phyloP scores from a whole-genome alignment of 2,113 vertebrate genomes.

The Sminthopsis crassicaudata region DNA sequence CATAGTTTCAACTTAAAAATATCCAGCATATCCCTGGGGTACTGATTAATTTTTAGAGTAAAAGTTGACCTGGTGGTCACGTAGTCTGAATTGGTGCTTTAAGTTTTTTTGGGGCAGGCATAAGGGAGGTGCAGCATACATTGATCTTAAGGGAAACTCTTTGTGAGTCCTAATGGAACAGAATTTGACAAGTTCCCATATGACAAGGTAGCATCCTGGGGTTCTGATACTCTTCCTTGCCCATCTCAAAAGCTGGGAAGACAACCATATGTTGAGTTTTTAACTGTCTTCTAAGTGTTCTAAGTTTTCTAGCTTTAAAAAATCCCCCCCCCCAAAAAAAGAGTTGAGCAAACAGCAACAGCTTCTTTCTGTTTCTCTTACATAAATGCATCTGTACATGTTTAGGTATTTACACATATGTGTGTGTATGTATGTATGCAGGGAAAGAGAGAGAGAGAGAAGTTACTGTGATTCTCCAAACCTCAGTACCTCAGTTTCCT shows the following conservation, averaged over 20 bases:
- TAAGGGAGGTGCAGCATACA: neutral
- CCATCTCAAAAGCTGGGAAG: constrained; percentile 5
- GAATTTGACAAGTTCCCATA: neutral
- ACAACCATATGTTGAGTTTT: neutral
- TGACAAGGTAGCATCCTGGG: neutral
- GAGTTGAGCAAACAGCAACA: neutral
- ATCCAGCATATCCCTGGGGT: neutral
- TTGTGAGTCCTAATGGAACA: neutral
- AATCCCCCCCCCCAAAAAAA: neutral
- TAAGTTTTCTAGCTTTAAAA: neutral
- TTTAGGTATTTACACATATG: neutral
- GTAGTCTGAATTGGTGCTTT: neutral
- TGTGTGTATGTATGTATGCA: neutral
- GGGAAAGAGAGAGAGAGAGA: no score
- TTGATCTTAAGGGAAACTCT: neutral
- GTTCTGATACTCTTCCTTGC: constrained; percentile 25
- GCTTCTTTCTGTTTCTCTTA: neutral
- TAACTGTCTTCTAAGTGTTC: neutral
- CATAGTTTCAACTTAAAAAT: constrained; percentile 47
- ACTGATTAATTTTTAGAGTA: constrained; percentile 6
- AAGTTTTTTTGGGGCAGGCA: constrained; percentile 1
- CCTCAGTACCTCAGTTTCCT: neutral
- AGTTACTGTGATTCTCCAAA: neutral
- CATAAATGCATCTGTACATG: neutral
- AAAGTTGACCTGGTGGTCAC: constrained; percentile 37